Conservation (phyloP, 2,888 invertebrate genomes). For the Limnephilus marmoratus region DNA sequence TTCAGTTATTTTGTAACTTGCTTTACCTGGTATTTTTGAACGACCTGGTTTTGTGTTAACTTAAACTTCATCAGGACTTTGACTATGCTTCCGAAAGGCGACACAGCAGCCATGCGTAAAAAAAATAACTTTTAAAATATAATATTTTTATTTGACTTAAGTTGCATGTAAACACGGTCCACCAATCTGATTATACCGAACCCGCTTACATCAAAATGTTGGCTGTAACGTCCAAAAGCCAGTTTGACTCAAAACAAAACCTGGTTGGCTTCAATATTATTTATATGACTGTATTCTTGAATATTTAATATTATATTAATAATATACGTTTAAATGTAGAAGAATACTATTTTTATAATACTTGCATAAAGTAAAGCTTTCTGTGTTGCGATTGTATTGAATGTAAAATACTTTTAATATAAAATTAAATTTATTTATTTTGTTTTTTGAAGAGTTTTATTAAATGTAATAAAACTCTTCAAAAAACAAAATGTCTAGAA, state of each 20-base stretch:
- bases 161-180: background rate
- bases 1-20: no score
- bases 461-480: no score
- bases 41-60: background rate
- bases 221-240: background rate
- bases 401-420: background rate
- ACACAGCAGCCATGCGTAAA: background rate
- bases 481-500: no score
- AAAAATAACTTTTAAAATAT: background rate
- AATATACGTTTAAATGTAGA: background rate
- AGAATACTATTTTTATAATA: background rate
- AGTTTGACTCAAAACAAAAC: background rate
- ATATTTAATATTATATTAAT: background rate
- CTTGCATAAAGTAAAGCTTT: no score
- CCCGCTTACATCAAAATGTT: background rate
- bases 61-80: background rate
- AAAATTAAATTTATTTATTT: background rate
- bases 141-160: background rate
- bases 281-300: background rate
- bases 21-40: background rate
- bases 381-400: background rate
- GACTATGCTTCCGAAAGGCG: background rate
- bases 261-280: background rate
- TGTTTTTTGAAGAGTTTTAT: no score
- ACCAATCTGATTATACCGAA: background rate